phyloP scores from a whole-genome alignment of 2,888 invertebrate species.

The Andrena marginata region DNA sequence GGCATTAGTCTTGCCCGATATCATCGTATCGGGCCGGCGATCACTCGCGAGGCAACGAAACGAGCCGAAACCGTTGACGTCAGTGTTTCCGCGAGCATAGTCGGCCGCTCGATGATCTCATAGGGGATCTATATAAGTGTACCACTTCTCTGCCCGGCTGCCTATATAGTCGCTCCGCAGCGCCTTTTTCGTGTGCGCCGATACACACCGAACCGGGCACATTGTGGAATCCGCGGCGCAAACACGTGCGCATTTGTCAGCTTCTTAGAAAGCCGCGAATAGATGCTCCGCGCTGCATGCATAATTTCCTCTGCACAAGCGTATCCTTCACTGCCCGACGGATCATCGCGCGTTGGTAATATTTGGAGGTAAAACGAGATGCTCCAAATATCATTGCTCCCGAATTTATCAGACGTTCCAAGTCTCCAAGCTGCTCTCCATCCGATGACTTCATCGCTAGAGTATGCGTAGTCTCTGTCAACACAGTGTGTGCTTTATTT shows the following conservation, averaged over 20 bases:
- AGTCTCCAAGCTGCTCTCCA: background rate
- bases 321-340: conserved; percentile 7
- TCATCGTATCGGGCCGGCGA: conserved; percentile 56
- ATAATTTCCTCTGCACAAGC: conserved; percentile 26
- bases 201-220: conserved; percentile 27
- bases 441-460: background rate
- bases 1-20: conserved; percentile 62
- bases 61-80: conserved; percentile 68
- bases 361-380: background rate
- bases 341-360: conserved; percentile 10
- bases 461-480: background rate
- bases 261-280: conserved; percentile 61
- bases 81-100: conserved; percentile 63
- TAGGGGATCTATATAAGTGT: conserved; percentile 27
- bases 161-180: background rate
- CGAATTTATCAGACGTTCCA: conserved; percentile 7
- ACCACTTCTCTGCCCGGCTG: background rate
- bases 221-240: conserved; percentile 31
- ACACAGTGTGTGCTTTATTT: background rate
- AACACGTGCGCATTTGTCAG: conserved; percentile 72
- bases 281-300: conserved; percentile 38
- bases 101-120: conserved; percentile 67
- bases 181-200: conserved; percentile 56
- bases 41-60: conserved; percentile 49
- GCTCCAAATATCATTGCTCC: background rate